Conservation (phyloP, 1,140 invertebrate genomes). For the Drosophila repletoides region DNA sequence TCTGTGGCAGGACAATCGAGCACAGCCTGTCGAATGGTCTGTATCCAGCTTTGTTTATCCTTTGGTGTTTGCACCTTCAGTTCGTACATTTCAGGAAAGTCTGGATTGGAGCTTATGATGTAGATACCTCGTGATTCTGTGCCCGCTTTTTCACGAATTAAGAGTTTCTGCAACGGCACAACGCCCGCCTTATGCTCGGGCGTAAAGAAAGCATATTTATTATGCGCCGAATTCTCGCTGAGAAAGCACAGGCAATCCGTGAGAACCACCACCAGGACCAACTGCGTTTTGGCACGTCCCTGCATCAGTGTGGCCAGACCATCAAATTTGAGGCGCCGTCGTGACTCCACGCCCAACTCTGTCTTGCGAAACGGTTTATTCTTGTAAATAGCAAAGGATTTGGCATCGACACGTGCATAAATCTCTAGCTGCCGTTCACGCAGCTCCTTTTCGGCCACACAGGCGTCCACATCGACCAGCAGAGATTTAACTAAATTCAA, state of each 20-base stretch:
- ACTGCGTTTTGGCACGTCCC: slow-evolving; percentile 91
- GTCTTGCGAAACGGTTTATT: slow-evolving; percentile 96
- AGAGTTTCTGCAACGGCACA: slow-evolving; percentile 93
- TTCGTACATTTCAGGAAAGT: slow-evolving; percentile 97
- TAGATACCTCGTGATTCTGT: slow-evolving; percentile 94
- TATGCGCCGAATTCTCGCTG: slow-evolving; percentile 91
- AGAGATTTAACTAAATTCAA: slow-evolving; percentile 92
- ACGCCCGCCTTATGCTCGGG: slow-evolving; percentile 95
- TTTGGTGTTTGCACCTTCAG: slow-evolving; percentile 94
- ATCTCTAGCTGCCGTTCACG: slow-evolving; percentile 95
- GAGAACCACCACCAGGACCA: slow-evolving; percentile 93
- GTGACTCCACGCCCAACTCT: slow-evolving; percentile 92
- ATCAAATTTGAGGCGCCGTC: slow-evolving; percentile 93
- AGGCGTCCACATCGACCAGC: slow-evolving; percentile 93
- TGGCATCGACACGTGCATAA: slow-evolving; percentile 95
- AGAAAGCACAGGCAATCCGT: slow-evolving; percentile 96
- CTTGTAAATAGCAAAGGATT: slow-evolving; percentile 92
- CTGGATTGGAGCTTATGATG: slow-evolving; percentile 92
- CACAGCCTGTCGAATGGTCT: slow-evolving; percentile 90
- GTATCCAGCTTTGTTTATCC: slow-evolving; percentile 94
- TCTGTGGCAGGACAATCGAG: slow-evolving; percentile 87
- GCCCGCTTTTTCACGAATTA: slow-evolving; percentile 95
- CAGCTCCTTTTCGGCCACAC: slow-evolving; percentile 95
- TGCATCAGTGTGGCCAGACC: slow-evolving; percentile 92
- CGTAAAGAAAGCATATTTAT: slow-evolving; percentile 92